These are phyloP conservation scores for Caenorhabditis briggsae DNA, from an alignment of 1,140 invertebrate species.

Conservation along the genomic window DNA sequence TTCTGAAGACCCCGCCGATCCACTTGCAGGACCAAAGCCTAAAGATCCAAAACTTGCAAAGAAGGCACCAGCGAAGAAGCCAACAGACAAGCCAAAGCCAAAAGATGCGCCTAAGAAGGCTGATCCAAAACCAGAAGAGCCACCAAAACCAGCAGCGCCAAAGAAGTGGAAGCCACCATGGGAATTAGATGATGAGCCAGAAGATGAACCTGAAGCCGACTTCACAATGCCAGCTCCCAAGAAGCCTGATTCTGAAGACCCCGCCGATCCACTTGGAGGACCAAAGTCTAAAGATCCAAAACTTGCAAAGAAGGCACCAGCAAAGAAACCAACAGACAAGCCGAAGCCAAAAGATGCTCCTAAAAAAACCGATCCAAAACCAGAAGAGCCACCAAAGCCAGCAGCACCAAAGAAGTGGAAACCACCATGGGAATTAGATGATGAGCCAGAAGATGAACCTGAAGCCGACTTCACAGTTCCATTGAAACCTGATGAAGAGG, in stretches of 20 bases:
- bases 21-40: slow-evolving; percentile 4
- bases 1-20: neutral
- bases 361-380: too few species aligned
- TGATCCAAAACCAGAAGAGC: neutral
- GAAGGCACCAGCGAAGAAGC: slow-evolving; percentile 1
- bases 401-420: slow-evolving; percentile 19
- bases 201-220: slow-evolving; percentile 4
- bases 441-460: neutral
- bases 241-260: slow-evolving; percentile 21
- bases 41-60: slow-evolving; percentile 40
- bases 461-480: slow-evolving; percentile 28
- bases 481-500: slow-evolving; percentile 18
- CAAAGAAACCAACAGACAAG: neutral
- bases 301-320: neutral
- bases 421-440: slow-evolving; percentile 35
- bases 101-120: neutral
- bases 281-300: slow-evolving; percentile 21
- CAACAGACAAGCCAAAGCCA: slow-evolving; percentile 17
- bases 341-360: slow-evolving; percentile 7
- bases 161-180: slow-evolving; percentile 48
- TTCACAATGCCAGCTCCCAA: slow-evolving; percentile 19
- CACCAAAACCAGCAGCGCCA: slow-evolving; percentile 7
- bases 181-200: slow-evolving; percentile 1
- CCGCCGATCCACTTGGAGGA: slow-evolving; percentile 11
- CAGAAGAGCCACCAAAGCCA: slow-evolving; percentile 4